A percentile compares a stretch with the other conserved stretches of the same genome.
Conservation (phyloP, 2,888 invertebrate species). For the Aporophyla nigra region DNA sequence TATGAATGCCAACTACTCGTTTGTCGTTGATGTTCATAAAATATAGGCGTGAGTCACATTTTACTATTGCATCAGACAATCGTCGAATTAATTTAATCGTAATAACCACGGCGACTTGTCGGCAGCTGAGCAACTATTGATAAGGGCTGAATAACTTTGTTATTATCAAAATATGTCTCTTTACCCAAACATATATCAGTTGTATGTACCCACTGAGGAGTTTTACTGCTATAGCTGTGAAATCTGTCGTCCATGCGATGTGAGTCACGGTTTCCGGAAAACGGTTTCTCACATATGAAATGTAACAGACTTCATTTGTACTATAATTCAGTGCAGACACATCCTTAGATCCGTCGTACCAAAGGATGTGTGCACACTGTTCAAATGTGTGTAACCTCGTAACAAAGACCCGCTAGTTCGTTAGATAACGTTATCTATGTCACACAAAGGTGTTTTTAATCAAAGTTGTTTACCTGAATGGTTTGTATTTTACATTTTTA, state of each 20-base stretch:
- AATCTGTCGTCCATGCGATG: conserved; percentile 17
- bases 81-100: conserved; percentile 81
- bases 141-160: conserved; percentile 83
- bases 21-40: conserved; percentile 61
- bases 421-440: conserved; percentile 64
- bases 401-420: conserved; percentile 43
- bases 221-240: conserved; percentile 71
- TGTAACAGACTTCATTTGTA: conserved; percentile 25
- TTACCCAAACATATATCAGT: conserved; percentile 44
- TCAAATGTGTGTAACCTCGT: conserved; percentile 20
- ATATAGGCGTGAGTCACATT: conserved; percentile 59
- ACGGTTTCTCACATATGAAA: conserved; percentile 55
- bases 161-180: conserved; percentile 65
- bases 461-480: conserved; percentile 27
- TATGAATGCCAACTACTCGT: conserved; percentile 60
- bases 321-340: too few relatives aligned
- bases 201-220: conserved; percentile 61
- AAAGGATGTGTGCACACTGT: conserved; percentile 20
- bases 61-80: conserved; percentile 77
- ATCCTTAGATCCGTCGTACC: not conserved
- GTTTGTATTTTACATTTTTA: conserved; percentile 3
- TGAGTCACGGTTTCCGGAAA: conserved; percentile 74
- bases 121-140: conserved; percentile 85
- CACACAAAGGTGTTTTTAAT: conserved; percentile 60
- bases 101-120: conserved; percentile 69